Conservation (phyloP, 2,888 invertebrate genomes). For the Drosophila mayaguana region DNA sequence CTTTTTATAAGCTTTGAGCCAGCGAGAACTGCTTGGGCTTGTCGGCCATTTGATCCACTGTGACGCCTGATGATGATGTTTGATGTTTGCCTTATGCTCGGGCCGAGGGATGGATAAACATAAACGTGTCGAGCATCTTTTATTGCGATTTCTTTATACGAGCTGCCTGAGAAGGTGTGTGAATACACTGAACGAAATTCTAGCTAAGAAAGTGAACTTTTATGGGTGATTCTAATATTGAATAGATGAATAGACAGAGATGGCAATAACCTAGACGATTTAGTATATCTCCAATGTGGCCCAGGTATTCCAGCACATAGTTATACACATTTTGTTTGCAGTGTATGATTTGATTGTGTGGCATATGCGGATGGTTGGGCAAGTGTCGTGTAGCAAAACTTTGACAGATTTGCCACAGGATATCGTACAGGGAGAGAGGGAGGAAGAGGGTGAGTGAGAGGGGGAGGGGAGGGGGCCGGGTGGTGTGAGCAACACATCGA, state of each 20-base stretch:
- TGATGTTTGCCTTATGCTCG: conserved; percentile 4
- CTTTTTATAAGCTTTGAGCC: conserved; percentile 21
- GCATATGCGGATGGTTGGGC: conserved; percentile 17
- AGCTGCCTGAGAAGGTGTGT: conserved; percentile 38
- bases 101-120: conserved; percentile 44
- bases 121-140: conserved; percentile 71
- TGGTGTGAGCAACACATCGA: conserved; percentile 28
- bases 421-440: neutral
- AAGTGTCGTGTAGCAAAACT: conserved; percentile 50
- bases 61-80: conserved; percentile 44
- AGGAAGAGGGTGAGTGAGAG: neutral
- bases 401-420: conserved; percentile 49
- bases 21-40: conserved; percentile 40
- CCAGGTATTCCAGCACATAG: neutral
- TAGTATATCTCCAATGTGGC: no score
- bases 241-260: neutral
- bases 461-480: neutral
- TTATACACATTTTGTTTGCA: neutral
- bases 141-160: conserved; percentile 49
- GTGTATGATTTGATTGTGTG: conserved; percentile 26
- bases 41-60: conserved; percentile 71
- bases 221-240: no score
- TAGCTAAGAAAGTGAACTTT: neutral
- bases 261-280: neutral
- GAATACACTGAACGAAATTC: conserved; percentile 22